These are phyloP conservation scores for Neosalanx taihuensis DNA, from an alignment of 2,797 vertebrate species.

Conservation along the genomic window DNA sequence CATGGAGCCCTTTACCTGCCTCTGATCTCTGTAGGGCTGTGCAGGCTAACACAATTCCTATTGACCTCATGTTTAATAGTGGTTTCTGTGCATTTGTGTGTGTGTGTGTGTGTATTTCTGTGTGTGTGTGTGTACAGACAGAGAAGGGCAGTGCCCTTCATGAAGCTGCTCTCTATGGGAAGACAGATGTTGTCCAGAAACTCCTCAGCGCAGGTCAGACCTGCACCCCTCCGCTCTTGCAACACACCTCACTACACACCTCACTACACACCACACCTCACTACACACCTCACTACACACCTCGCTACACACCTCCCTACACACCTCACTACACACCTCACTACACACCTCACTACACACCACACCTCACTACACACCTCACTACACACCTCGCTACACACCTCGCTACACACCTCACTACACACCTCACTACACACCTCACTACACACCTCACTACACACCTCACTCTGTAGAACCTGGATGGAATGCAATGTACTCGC, in stretches of 20 bases:
- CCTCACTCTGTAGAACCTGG: too few species aligned
- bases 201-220: slow-evolving; percentile 91
- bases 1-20: background rate
- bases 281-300: too few species aligned
- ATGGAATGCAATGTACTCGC: too few species aligned
- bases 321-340: too few species aligned
- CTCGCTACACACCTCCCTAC: too few species aligned
- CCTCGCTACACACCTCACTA: too few species aligned
- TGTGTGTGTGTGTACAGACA: slow-evolving; percentile 73
- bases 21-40: background rate
- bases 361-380: background rate
- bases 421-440: too few species aligned
- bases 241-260: too few species aligned
- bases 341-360: too few species aligned
- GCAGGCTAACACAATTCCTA: background rate
- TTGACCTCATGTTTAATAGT: background rate
- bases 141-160: slow-evolving; percentile 99
- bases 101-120: slow-evolving; percentile 4
- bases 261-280: too few species aligned
- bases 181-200: slow-evolving; percentile 94
- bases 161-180: slow-evolving; percentile 96
- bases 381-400: too few species aligned
- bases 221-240: background rate
- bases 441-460: background rate
- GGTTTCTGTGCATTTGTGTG: background rate